phyloP scores from a whole-genome alignment of 2,113 vertebrate species.

The Ranitomeya variabilis region DNA sequence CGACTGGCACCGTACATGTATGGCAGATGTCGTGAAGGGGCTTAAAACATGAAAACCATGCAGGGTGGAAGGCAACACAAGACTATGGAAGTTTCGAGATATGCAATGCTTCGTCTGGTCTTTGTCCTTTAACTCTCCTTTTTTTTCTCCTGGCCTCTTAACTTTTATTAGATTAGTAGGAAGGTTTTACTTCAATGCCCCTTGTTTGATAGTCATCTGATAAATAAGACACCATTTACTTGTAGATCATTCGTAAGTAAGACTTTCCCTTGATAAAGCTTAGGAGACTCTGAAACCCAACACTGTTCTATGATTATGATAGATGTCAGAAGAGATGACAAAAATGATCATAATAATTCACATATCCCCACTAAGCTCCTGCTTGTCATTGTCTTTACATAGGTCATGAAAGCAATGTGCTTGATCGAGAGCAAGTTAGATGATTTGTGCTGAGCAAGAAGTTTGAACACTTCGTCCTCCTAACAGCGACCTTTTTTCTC shows the following conservation, averaged over 20 bases:
- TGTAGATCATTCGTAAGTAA: not conserved
- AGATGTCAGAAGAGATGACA: conserved; percentile 6
- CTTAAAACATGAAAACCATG: too few species aligned
- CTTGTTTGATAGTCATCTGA: not conserved
- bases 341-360: conserved; percentile 34
- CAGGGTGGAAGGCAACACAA: too few species aligned
- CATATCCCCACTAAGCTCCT: conserved; percentile 14
- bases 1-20: too few species aligned
- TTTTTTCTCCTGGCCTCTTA: not conserved
- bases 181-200: not conserved
- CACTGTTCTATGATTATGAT: not conserved
- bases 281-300: conserved; percentile 1
- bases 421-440: conserved; percentile 39
- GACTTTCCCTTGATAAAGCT: conserved; percentile 28
- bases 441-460: conserved; percentile 45
- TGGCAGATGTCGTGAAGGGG: too few species aligned
- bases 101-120: too few species aligned
- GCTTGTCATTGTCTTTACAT: conserved; percentile 50
- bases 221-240: not conserved
- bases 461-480: conserved; percentile 9
- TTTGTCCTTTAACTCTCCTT: too few species aligned
- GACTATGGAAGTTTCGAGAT: too few species aligned
- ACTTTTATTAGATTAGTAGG: not conserved
- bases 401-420: conserved; percentile 52
- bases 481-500: conserved; percentile 10